Base-by-base conservation (phyloP, 2,888 invertebrate species). In the Petrolisthes cinctipes region DNA sequence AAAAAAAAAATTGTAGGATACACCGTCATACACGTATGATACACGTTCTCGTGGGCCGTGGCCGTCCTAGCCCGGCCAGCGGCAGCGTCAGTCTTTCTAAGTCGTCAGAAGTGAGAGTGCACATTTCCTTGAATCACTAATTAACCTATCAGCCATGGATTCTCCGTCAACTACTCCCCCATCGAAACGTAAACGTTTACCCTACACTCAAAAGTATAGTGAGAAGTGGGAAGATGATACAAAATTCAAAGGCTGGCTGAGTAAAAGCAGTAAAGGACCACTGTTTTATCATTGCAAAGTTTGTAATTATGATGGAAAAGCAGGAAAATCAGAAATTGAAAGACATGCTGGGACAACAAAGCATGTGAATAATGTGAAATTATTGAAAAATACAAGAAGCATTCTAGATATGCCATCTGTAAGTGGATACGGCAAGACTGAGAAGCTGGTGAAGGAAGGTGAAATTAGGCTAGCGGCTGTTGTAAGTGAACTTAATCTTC, bases 401-500 rank as follows among this genome's bases (percentile, higher is more conserved):
- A 51, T 76, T 76, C 76, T 76, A 11, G 76, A 76, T 9, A 76
- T 76, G 76, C 76, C 76, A 17, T 37, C 51, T 76, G 76, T 76
- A 17, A 76, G 76, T 51, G 76, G 76, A 51, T 51, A 76, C 11
- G 51, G 37, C 11, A 76, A 76, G 51, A 54, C 14, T 4, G 76
- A 5, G 53, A 37, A 9, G 51, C 76, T 37, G 51, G 51, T 51
- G 51, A 76, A 76, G 20, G 17, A 73, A 76, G 76, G 76, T 37
- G 76, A 76, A 37, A 11, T 66, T 23, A 82, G 61, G n/a, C 37
- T 61, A 82, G 82, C 17, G n/a, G 82, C 61, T 51, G 5, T 82
- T 53, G 2, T 82, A 9, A 83, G 11, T 83, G 51, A 83, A 14
- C 73, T 4, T 54, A 83, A 83, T 83, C 61, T 83, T 56, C 75